Evolutionary conservation across 2,888 invertebrate species (phyloP).

Genomic region (Phymatocera aterrima): DNA sequence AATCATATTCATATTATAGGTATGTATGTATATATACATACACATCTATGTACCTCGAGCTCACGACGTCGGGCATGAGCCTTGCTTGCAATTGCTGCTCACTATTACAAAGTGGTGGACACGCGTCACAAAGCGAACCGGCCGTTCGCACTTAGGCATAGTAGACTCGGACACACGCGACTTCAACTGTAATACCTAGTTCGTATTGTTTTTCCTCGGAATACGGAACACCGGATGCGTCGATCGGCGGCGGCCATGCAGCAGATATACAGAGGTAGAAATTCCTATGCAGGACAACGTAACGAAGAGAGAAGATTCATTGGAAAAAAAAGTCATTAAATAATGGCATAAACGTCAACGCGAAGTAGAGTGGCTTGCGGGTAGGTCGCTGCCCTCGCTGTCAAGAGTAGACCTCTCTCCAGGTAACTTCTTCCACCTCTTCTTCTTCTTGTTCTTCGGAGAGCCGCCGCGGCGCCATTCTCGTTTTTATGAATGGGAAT

Average conservation of each 20-base stretch:
- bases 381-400: not conserved
- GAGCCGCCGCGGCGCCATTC: not conserved
- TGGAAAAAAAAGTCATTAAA: not conserved
- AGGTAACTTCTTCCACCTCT: too few species aligned
- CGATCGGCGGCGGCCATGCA: too few species aligned
- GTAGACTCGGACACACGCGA: too few species aligned
- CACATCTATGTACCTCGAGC: too few species aligned
- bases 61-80: not conserved
- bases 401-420: not conserved
- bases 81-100: conserved; percentile 22
- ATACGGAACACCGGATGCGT: not conserved
- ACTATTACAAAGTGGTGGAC: conserved; percentile 29
- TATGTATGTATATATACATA: too few species aligned
- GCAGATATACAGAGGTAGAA: too few species aligned
- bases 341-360: not conserved
- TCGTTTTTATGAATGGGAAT: conserved; percentile 30
- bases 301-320: not conserved
- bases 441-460: too few species aligned
- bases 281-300: not conserved
- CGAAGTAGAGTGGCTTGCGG: not conserved
- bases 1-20: not conserved
- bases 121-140: conserved; percentile 32
- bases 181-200: not conserved
- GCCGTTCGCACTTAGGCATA: conserved; percentile 32
- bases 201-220: not conserved